phyloP scores from a whole-genome alignment of 2,113 vertebrate species.

The Tupaia tana region DNA sequence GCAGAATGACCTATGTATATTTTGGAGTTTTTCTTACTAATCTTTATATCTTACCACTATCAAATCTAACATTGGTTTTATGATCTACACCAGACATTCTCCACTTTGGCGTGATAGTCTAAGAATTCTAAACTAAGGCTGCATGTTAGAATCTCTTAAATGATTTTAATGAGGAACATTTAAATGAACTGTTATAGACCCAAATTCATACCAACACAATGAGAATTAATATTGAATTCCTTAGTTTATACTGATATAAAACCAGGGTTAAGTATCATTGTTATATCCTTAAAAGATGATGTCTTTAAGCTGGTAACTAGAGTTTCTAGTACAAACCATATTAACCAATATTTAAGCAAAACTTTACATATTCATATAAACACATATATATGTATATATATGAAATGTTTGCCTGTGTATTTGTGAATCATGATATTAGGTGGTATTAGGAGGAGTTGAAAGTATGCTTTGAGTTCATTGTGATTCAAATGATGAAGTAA shows the following conservation, averaged over 20 bases:
- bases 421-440: not conserved
- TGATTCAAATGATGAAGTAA: not conserved
- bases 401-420: not conserved
- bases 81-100: not conserved
- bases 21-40: not conserved
- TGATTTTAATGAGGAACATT: not conserved
- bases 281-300: not conserved
- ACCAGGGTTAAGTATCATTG: not conserved
- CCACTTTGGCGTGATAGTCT: not conserved
- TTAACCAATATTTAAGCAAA: not conserved
- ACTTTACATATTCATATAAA: not conserved
- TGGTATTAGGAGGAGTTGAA: not conserved
- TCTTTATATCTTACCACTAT: not conserved
- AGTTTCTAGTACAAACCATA: not conserved
- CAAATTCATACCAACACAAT: not conserved
- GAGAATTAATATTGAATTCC: not conserved
- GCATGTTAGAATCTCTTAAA: not conserved
- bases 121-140: not conserved
- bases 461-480: not conserved
- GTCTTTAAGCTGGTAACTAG: not conserved
- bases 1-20: not conserved
- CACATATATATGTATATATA: no score
- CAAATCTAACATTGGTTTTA: not conserved
- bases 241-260: not conserved
- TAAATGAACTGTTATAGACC: not conserved